These are phyloP conservation scores for Amyelois transitella DNA, from an alignment of 1,140 invertebrate species.

Conservation along the genomic window DNA sequence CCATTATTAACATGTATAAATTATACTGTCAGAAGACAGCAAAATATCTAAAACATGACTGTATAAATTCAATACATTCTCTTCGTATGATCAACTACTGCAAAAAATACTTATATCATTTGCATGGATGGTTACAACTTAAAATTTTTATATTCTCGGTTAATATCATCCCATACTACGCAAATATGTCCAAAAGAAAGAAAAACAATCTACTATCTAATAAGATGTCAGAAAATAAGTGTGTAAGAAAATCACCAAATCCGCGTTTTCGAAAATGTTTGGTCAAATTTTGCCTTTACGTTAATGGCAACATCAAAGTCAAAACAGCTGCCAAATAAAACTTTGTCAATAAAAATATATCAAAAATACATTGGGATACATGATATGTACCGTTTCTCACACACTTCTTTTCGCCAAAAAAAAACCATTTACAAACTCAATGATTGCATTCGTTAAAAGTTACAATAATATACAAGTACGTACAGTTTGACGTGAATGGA, in stretches of 20 bases:
- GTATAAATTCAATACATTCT: not conserved
- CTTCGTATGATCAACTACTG: not conserved
- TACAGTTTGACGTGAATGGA: slow-evolving; percentile 7
- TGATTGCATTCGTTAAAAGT: slow-evolving; percentile 54
- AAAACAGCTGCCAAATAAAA: not conserved
- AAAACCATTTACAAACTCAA: slow-evolving; percentile 61
- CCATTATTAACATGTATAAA: too few relatives aligned
- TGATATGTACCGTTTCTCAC: slow-evolving; percentile 24
- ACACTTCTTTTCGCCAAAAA: slow-evolving; percentile 25
- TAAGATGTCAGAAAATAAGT: slow-evolving; percentile 26
- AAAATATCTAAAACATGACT: not conserved
- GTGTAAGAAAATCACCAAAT: slow-evolving; percentile 28
- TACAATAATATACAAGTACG: slow-evolving; percentile 39
- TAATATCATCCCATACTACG: slow-evolving; percentile 28
- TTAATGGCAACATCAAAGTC: not conserved
- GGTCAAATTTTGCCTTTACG: not conserved
- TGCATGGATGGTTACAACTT: slow-evolving; percentile 28
- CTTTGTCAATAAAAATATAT: slow-evolving; percentile 1
- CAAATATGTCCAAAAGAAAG: slow-evolving; percentile 46
- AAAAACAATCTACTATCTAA: slow-evolving; percentile 39
- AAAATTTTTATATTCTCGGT: slow-evolving; percentile 25
- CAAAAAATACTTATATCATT: not conserved
- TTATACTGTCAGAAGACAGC: not conserved
- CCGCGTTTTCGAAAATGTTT: not conserved
- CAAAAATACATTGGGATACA: slow-evolving; percentile 3